Evolutionary conservation across 2,113 vertebrate species (phyloP).

Genomic region (Zosterops hypoxanthus): DNA sequence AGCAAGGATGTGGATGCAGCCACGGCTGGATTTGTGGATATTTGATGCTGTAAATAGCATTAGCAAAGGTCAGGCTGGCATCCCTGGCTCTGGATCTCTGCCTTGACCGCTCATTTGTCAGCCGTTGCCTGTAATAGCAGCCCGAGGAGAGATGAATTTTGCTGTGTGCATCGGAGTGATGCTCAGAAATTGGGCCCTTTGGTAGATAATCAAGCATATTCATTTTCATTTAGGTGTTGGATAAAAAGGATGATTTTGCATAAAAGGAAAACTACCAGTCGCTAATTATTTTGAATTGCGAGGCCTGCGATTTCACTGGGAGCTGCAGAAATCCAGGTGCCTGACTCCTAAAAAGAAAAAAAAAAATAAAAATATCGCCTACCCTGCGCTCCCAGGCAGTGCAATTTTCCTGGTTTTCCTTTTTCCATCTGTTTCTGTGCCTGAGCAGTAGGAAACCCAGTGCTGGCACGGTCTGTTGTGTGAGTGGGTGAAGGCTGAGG

Average conservation of each 20-base stretch:
- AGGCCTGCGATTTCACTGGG: constrained; percentile 57
- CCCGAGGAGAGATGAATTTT: neutral
- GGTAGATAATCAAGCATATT: constrained; percentile 68
- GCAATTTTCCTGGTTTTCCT: constrained; percentile 8
- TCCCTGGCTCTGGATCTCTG: neutral
- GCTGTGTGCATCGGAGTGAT: neutral
- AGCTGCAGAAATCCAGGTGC: constrained; percentile 70
- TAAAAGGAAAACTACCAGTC: constrained; percentile 64
- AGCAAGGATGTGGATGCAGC: neutral
- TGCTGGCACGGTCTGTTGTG: neutral
- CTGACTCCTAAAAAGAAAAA: neutral
- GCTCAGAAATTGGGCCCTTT: constrained; percentile 57
- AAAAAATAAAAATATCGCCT: neutral
- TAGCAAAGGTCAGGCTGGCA: constrained; percentile 9
- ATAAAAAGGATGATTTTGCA: constrained; percentile 69
- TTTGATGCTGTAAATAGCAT: neutral
- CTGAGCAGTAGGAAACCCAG: neutral
- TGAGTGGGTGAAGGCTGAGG: neutral
- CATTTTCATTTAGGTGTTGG: constrained; percentile 70
- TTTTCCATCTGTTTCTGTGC: constrained; percentile 22
- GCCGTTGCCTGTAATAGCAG: neutral
- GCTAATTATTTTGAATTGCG: constrained; percentile 60
- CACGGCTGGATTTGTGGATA: neutral
- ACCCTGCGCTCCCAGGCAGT: neutral
- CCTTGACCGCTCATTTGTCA: neutral